Evolutionary conservation across 2,888 invertebrate genomes (phyloP), one percentile per base, ranked within the genome.

Genomic region (Blastobasis adustella): DNA sequence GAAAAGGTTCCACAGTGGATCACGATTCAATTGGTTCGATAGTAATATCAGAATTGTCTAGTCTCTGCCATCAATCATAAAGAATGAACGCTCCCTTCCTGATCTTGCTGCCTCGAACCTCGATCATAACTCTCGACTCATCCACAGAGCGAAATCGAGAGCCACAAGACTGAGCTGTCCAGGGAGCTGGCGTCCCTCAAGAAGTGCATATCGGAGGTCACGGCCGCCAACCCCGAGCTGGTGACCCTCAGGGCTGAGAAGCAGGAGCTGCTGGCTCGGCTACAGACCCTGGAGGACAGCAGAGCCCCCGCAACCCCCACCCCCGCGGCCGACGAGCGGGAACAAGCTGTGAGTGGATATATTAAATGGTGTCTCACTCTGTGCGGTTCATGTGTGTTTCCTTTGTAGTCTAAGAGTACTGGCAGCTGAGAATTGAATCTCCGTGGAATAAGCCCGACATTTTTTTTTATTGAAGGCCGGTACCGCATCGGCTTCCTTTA

Each of bases 91-190:
- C 2, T 23, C 23, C 23, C 23, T 23, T 23, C 23, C 23, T 23
- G 23, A 23, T 23, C 23, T 23, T 23, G n/a, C n/a, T n/a, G n/a
- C n/a, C n/a, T 23, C 1, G 3, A 23, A 23, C 23, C 23, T 23
- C 23, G 23, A 23, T 3, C 23, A 23, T 23, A 23, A 23, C 23
- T 3, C 23, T 1, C 23, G 23, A 3, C 23, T 23, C 23, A 23
- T 42, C 52, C 54, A 10, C 62, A 90, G 89, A 83, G 76, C 38
- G 89, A 90, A 62, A 74, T 90, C 40, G 86, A 89, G 56, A 71
- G 73, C 43, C 89, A 90, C 58, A 86, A 84, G 51, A 62, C 67
- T 0, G 76, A 82, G 10, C 61, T 90, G 45, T 73, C 79, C 6
- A 76, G 76, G 7, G 84, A 90, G 64, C 75, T 89, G 5, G 71